A percentile compares a stretch with the other conserved stretches of the same genome.
phyloP scores from a whole-genome alignment of 2,113 vertebrate species.

The Vanacampus margaritifer region DNA sequence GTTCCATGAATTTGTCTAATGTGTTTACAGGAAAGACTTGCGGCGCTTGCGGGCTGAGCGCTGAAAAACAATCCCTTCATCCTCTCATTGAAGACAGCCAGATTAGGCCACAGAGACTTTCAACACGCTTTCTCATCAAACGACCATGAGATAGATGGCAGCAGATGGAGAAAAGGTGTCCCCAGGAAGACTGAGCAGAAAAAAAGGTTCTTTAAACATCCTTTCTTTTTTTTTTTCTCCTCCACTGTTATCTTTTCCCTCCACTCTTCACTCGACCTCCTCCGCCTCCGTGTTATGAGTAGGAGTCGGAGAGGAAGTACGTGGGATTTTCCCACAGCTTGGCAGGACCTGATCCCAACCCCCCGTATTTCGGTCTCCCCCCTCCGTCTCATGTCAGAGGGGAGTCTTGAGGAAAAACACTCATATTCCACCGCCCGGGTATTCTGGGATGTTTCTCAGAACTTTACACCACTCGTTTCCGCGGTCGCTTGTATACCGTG shows the following conservation, averaged over 20 bases:
- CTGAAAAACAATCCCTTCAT: conserved; percentile 67
- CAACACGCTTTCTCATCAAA: conserved; percentile 26
- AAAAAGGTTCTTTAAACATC: conserved; percentile 11
- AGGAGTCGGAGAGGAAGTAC: conserved; percentile 54
- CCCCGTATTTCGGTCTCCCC: conserved; percentile 38
- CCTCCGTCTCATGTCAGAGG: conserved; percentile 48
- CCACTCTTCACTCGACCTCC: conserved; percentile 9
- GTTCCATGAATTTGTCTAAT: conserved; percentile 46
- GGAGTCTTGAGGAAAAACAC: conserved; percentile 64
- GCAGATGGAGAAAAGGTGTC: conserved; percentile 18
- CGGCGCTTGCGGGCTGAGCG: conserved; percentile 62
- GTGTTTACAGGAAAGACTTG: conserved; percentile 60
- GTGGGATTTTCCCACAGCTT: conserved; percentile 80
- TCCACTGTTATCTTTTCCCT: conserved; percentile 8
- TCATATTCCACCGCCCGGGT: conserved; percentile 48
- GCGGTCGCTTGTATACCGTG: conserved; percentile 26
- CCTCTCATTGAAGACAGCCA: conserved; percentile 51
- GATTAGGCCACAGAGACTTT: conserved; percentile 33
- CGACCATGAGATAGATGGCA: not conserved
- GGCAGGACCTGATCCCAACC: conserved; percentile 56
- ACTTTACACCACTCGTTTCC: conserved; percentile 29
- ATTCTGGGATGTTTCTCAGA: conserved; percentile 39
- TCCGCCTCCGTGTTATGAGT: conserved; percentile 45
- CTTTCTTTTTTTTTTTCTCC: not conserved
- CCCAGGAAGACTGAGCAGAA: conserved; percentile 9